Base-by-base conservation (phyloP, 2,888 invertebrate species). In the Cantharis flavilabris region DNA sequence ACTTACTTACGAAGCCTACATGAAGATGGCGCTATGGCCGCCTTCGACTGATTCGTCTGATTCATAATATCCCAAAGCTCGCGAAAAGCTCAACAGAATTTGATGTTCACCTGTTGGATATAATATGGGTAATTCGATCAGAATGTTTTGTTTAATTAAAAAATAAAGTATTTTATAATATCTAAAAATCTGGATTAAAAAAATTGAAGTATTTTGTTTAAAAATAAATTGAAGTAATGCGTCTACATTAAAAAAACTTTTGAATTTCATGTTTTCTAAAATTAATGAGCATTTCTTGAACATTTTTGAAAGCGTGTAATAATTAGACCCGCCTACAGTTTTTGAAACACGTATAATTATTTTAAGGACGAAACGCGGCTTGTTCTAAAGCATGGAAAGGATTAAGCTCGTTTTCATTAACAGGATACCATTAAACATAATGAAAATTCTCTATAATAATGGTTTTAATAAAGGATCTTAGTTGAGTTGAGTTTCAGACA, bases 401-500 rank as follows among this genome's bases (percentile, higher is more conserved):
- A 70, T 70, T 76, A 74, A 77, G 73, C 74, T 74, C 73, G 64
- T 77, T 77, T 77, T 73, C 77, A 76, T 76, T 73, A 73, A 76
- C 76, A 76, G 62, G 74, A 74, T 74, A 63, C 71, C 77, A 77
- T 73, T 77, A 77, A 74, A 71, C 74, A 74, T 77, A 77, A 77
- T 77, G 73, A 77, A 77, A 73, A 77, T 74, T 77, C 77, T 74
- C 63, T 74, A 77, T 77, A 74, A 77, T 70, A 73, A 77, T 62
- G 74, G 28, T 71, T 77, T 71, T 77, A 74, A 74, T 74, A 69
- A 77, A 71, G 74, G 71, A 74, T 74, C 74, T 62, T 63, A 18
- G 69, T 14, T 23, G 30, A 75, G 70, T 49, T 49, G 49, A 49
- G 49, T 49, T 49, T 49, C 49, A 49, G 49, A 49, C 49, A 9